A percentile compares a stretch with the other conserved stretches of the same genome.
Conservation (phyloP, 2,797 vertebrate species). For the Acanthopagrus latus region DNA sequence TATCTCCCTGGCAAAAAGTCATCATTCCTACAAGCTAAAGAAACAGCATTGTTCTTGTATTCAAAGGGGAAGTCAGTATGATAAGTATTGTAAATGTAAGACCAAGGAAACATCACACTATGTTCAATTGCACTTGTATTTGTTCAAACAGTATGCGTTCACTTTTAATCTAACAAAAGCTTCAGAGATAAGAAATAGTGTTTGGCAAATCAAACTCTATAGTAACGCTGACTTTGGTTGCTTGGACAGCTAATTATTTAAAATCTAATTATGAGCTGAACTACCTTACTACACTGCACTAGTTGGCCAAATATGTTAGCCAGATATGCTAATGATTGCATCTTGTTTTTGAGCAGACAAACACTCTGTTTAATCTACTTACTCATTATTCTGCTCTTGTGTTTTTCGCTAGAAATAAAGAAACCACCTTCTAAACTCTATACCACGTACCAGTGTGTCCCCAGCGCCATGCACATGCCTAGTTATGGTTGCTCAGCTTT, state of each 20-base stretch:
- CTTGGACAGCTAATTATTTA: no score
- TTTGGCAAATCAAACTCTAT: neutral
- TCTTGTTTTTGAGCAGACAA: neutral
- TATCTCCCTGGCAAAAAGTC: neutral
- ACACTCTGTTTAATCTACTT: neutral
- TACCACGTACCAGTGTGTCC: neutral
- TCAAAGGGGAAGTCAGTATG: neutral
- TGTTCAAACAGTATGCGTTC: neutral
- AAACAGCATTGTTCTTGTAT: neutral
- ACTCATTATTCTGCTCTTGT: neutral
- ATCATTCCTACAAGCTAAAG: neutral
- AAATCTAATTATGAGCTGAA: no score
- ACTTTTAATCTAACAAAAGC: neutral
- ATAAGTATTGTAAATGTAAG: no score
- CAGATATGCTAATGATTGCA: neutral
- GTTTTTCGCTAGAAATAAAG: neutral
- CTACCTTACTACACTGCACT: no score
- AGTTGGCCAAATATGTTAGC: neutral
- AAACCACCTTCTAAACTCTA: neutral
- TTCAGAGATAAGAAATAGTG: slow-evolving; percentile 3
- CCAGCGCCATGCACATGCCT: no score
- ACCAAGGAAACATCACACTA: neutral
- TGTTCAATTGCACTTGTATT: neutral
- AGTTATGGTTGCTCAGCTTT: neutral
- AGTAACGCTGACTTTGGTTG: neutral